These are phyloP conservation scores for Eueides isabella DNA, from an alignment of 1,140 invertebrate genomes.

Conservation along the genomic window DNA sequence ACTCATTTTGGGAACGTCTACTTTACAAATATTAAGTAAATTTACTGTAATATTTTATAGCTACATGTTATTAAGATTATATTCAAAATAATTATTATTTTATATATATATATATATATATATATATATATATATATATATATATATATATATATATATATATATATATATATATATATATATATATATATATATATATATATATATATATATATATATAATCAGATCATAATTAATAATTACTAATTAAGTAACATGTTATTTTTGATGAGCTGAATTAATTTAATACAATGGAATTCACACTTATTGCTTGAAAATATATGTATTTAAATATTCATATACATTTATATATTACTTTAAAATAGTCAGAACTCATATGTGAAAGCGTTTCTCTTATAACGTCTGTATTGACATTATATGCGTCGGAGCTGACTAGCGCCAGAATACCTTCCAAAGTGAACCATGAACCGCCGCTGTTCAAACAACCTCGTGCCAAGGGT, in stretches of 20 bases:
- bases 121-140: too few species aligned
- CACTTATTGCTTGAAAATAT: not conserved
- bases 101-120: too few species aligned
- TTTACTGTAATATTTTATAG: not conserved
- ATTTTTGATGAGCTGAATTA: not conserved
- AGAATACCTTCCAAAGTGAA: conserved; percentile 24
- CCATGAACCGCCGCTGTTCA: conserved; percentile 40
- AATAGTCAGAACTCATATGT: not conserved
- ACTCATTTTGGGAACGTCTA: not conserved
- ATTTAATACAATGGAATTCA: not conserved
- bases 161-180: not conserved
- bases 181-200: not conserved
- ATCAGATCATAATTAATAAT: not conserved
- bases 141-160: not conserved
- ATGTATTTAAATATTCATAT: not conserved
- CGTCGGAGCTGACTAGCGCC: conserved; percentile 16
- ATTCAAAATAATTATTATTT: not conserved
- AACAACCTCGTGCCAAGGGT: conserved; percentile 48
- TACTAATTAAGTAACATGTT: not conserved
- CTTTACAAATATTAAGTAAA: not conserved
- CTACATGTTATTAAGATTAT: not conserved
- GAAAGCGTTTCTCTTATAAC: not conserved
- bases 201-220: not conserved
- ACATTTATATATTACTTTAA: not conserved
- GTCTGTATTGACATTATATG: not conserved